Evolutionary conservation across 2,797 vertebrate genomes (phyloP).

Genomic region (Hapalemur alaotrensis): DNA sequence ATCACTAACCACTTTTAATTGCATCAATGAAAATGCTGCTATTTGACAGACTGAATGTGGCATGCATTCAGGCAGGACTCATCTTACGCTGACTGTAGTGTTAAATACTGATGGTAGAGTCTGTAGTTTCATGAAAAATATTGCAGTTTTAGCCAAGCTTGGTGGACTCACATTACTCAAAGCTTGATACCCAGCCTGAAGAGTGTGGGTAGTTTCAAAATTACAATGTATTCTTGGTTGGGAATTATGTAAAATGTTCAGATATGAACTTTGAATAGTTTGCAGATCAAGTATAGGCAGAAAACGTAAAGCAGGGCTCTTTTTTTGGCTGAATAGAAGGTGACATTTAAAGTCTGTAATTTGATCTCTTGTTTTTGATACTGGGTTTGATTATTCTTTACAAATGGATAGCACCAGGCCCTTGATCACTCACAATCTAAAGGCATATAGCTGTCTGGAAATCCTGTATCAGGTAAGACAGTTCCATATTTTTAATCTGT

Average conservation of each 20-base stretch:
- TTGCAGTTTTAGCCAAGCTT: constrained; percentile 7
- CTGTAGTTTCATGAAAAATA: constrained; percentile 4
- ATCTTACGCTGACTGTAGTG: not conserved
- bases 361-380: constrained; percentile 3
- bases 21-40: not conserved
- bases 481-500: constrained; percentile 32
- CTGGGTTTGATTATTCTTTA: constrained; percentile 28
- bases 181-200: not conserved
- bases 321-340: not conserved
- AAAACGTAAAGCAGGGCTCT: not conserved
- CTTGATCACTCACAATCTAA: not conserved
- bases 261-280: not conserved
- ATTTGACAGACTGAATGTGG: not conserved
- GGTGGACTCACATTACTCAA: not conserved
- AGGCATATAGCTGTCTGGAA: not conserved
- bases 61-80: not conserved
- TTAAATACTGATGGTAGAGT: not conserved
- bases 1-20: not conserved
- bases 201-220: not conserved
- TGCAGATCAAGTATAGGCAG: not conserved
- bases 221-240: not conserved
- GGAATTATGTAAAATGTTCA: not conserved
- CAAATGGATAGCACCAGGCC: not conserved
- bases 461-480: not conserved
- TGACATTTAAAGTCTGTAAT: not conserved